Conservation (phyloP, 30 jellyfish, hydroid and myxozoan species). For the Cassiopea xamachana region DNA sequence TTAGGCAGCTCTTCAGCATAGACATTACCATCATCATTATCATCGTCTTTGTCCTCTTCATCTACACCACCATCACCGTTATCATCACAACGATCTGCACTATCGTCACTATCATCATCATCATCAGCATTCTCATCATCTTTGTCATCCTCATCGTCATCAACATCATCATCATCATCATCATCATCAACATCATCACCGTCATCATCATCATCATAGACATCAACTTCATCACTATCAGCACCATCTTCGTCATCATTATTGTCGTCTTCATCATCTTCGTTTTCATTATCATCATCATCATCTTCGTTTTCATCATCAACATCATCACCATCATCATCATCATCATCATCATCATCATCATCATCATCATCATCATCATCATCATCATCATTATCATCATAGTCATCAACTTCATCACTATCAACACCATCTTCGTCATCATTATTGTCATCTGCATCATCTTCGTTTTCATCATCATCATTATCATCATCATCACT, state of each 20-base stretch:
- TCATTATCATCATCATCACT: background rate
- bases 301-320: background rate
- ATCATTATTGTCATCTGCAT: background rate
- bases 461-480: background rate
- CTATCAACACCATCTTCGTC: background rate
- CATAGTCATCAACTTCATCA: background rate
- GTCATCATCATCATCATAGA: conserved; percentile 8
- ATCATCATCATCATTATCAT: background rate
- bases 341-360: background rate
- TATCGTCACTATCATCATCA: background rate
- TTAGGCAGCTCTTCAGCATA: background rate
- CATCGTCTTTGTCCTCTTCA: conserved; percentile 1
- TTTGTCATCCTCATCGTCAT: background rate
- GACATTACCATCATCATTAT: conserved; percentile 1
- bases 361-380: background rate
- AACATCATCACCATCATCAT: background rate
- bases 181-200: conserved; percentile 7
- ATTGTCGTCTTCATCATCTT: background rate
- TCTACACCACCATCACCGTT: conserved; percentile 17
- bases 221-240: background rate
- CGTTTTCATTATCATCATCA: background rate
- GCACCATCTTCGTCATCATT: conserved; percentile 12
- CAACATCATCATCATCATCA: conserved; percentile 19
- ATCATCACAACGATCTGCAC: conserved; percentile 1
- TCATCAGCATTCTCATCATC: conserved; percentile 30